A percentile compares a stretch with the other conserved stretches of the same genome.
Evolutionary conservation across 2,797 vertebrate species (phyloP).

Genomic region (Potorous gilbertii): DNA sequence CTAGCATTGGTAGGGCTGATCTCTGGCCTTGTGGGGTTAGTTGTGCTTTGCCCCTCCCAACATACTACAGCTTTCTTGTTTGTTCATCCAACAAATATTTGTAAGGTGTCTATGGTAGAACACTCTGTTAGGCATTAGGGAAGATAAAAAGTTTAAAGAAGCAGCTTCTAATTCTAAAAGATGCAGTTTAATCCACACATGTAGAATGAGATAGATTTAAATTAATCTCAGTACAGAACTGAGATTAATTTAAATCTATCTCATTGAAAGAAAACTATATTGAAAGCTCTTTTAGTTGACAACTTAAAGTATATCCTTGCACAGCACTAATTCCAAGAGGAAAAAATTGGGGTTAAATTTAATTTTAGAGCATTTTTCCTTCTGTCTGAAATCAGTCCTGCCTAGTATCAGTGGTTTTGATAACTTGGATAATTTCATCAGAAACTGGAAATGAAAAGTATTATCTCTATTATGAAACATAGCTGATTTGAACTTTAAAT

Average conservation of each 20-base stretch:
- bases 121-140: background rate
- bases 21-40: background rate
- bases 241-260: background rate
- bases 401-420: background rate
- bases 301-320: background rate
- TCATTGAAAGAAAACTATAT: background rate
- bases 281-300: background rate
- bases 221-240: too few species aligned
- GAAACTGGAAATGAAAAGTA: slow-evolving; percentile 13
- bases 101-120: background rate
- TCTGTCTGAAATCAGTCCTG: background rate
- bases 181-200: background rate
- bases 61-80: background rate
- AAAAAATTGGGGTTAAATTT: background rate
- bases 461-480: slow-evolving; percentile 49
- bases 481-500: slow-evolving; percentile 39
- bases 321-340: slow-evolving; percentile 28
- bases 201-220: too few species aligned
- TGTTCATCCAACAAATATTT: background rate
- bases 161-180: background rate
- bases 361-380: background rate
- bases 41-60: background rate
- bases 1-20: background rate
- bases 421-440: slow-evolving; percentile 19
- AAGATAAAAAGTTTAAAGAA: background rate